Conservation (phyloP, 2,888 invertebrate species). For the Zhuqinia jingwanae region DNA sequence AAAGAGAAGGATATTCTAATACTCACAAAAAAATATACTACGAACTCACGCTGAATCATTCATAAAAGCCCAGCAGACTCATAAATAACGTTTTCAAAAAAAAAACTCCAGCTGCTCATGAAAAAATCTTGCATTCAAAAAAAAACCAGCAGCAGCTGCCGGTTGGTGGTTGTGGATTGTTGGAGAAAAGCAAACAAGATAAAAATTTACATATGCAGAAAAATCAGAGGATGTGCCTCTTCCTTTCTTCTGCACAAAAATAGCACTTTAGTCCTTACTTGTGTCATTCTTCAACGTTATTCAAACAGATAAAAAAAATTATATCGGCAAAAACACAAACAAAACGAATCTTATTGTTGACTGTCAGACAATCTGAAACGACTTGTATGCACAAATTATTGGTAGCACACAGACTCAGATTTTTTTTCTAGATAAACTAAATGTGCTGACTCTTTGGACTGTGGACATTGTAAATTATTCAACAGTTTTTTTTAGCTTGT, state of each 20-base stretch:
- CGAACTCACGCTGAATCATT: not conserved
- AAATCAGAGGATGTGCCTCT: not conserved
- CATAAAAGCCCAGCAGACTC: not conserved
- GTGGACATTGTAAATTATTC: no score
- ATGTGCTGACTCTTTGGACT: not conserved
- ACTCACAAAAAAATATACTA: not conserved
- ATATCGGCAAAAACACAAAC: slow-evolving; percentile 16
- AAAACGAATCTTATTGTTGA: not conserved
- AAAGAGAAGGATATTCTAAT: not conserved
- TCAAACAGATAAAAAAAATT: slow-evolving; percentile 27
- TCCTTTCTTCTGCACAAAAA: slow-evolving; percentile 8
- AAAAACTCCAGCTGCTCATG: not conserved
- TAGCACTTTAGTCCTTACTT: no score
- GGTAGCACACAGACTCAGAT: no score
- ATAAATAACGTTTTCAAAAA: not conserved
- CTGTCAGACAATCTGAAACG: not conserved
- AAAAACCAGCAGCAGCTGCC: not conserved
- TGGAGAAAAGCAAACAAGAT: slow-evolving; percentile 6
- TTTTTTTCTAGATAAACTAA: not conserved
- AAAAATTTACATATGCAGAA: slow-evolving; percentile 18
- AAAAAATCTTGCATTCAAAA: no score
- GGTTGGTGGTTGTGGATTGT: no score
- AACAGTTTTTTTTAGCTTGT: no score
- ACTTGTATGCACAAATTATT: not conserved
- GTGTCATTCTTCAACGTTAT: slow-evolving; percentile 28